Base-by-base conservation (phyloP, 2,113 vertebrate species). In the Rhagologus leucostigma region DNA sequence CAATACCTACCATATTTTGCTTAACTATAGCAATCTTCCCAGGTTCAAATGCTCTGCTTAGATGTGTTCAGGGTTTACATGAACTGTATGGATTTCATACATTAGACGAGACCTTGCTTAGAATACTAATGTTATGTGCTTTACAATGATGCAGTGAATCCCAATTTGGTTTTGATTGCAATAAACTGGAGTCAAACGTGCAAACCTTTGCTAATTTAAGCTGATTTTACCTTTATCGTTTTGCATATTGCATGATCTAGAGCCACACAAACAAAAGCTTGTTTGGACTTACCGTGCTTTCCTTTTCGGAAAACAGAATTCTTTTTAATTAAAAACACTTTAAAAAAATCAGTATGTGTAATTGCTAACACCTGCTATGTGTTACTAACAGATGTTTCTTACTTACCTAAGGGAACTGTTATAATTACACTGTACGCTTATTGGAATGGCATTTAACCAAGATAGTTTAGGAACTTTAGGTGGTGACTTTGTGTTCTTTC, bases 261-360 rank as follows among this genome's bases (percentile, higher is more conserved):
- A 97, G 55, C 76, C 94, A 95, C 92, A 90, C 70, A 96, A 94
- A 95, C 95, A 97, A 96, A 94, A 95, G 73, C 90, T 95, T 97
- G 97, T 97, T 97, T 97, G 95, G 97, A 97, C 97, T 97, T 93
- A 93, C 91, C 19, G 11, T 91, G 95, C 87, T 96, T 97, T 96
- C 95, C 95, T 97, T 98, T 97, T 96, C 96, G 97, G 96, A 97
- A 98, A 97, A 97, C 96, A 98, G 97, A 98, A 98, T 98, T 97
- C 96, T 98, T 97, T 98, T 98, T 98, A 98, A 98, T 98, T 98
- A 98, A 98, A 98, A 97, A 97, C 97, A 97, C 97, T 98, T 97
- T 69, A 97, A 97, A 95, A 97, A 97, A 97, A 97, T 97, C 97
- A 97, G 97, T 95, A 95, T 97, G 98, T 98, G 95, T 98, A 98